Conservation (phyloP, 1,140 invertebrate species). For the Heliothis subflexa region DNA sequence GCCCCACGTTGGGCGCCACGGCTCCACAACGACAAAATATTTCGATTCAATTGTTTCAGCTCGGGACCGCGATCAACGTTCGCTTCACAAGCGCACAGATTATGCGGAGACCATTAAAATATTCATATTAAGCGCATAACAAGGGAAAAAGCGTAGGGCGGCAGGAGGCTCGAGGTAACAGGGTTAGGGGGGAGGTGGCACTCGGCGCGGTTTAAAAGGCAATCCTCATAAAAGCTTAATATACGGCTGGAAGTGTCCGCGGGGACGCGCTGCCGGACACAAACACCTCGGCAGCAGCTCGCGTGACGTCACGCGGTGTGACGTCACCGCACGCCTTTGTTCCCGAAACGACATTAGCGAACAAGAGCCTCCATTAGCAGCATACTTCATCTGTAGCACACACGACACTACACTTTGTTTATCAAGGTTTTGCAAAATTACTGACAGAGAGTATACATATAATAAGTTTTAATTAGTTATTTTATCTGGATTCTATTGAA, state of each 20-base stretch:
- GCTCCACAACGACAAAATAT: not conserved
- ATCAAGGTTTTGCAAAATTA: not conserved
- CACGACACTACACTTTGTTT: not conserved
- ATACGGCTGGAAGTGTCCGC: conserved; percentile 36
- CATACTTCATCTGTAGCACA: not conserved
- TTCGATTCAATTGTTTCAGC: not conserved
- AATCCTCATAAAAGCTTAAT: conserved; percentile 52
- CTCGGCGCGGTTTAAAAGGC: conserved; percentile 47
- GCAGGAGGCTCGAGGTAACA: not conserved
- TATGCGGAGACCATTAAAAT: conserved; percentile 52
- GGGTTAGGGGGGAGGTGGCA: not conserved
- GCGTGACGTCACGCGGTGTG: not conserved
- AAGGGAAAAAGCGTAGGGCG: conserved; percentile 47
- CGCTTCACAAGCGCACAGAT: conserved; percentile 20
- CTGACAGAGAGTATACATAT: too few species aligned
- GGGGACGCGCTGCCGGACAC: conserved; percentile 17
- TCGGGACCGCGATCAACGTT: not conserved
- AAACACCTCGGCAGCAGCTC: conserved; percentile 7
- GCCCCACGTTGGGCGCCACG: too few species aligned
- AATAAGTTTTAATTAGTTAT: too few species aligned
- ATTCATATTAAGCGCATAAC: conserved; percentile 56
- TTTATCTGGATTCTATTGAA: too few species aligned
- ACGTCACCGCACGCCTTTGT: not conserved
- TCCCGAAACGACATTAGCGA: conserved; percentile 10
- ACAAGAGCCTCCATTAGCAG: not conserved